These are phyloP conservation scores for Drosophila sulfurigaster DNA, from an alignment of 1,140 invertebrate genomes.

Conservation along the genomic window DNA sequence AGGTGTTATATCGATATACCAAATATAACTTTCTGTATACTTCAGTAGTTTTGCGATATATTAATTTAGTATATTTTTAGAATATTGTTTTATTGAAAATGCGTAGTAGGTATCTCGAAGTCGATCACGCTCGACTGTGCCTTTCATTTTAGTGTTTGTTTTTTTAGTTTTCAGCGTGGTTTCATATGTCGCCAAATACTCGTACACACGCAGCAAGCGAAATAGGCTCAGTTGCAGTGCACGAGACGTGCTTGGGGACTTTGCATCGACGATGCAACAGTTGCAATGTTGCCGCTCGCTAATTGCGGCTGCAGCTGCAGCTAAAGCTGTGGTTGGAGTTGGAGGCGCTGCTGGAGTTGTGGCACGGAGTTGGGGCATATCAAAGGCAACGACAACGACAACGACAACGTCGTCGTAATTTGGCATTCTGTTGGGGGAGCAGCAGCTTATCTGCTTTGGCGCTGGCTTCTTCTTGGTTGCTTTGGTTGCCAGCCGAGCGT, in stretches of 20 bases:
- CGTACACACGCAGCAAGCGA: background rate
- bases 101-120: too few relatives aligned
- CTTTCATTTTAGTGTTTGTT: too few relatives aligned
- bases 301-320: constrained; percentile 63
- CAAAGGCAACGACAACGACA: constrained; percentile 50
- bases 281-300: constrained; percentile 55
- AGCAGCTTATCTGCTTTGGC: constrained; percentile 40
- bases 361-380: constrained; percentile 48
- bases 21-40: too few relatives aligned
- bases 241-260: constrained; percentile 36
- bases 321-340: background rate
- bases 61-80: too few relatives aligned
- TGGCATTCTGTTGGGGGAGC: constrained; percentile 60
- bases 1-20: too few relatives aligned
- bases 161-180: constrained; percentile 23
- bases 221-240: constrained; percentile 37
- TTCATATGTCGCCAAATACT: constrained; percentile 11
- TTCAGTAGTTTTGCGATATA: too few relatives aligned
- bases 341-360: background rate
- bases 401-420: constrained; percentile 43
- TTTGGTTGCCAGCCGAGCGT: constrained; percentile 66
- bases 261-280: constrained; percentile 32
- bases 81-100: too few relatives aligned
- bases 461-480: constrained; percentile 38
- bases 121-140: too few relatives aligned